Base-by-base conservation (phyloP, 1,140 invertebrate genomes). In the Cydia pomonella region DNA sequence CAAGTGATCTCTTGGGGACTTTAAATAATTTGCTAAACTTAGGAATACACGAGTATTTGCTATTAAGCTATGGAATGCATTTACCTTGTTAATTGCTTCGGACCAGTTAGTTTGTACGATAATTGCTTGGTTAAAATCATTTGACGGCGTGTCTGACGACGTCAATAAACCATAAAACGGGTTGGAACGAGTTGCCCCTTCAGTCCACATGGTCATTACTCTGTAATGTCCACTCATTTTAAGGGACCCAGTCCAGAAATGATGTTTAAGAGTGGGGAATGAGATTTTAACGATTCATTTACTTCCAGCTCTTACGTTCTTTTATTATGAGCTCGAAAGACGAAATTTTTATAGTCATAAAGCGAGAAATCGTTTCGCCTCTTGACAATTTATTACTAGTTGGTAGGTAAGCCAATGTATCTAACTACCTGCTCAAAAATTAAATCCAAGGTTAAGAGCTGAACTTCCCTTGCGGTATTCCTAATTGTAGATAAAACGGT, bases 271-370 rank as follows among this genome's bases (percentile, higher is more conserved):
- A 78, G 76, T 73, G 77, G 72, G 69, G 74, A 83, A 83, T 81
- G 80, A 79, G 82, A 80, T 80, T 83, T 83, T 81, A 83, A 81
- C 76, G 82, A 83, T 79, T 81, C 80, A 83, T 83, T 83, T 81
- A 75, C 72, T 78, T 72, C 44, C 72, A 76, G 75, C 41, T 27
- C 76, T 76, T 77, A 69, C 74, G 59, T 75, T 75, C 71, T 73
- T 78, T 73, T 77, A 76, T 82, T 82, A 78, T 79, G 74, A 64
- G 72, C 44, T 74, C 27, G 27, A 74, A 73, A 63, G 74, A 50
- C 63, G 77, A 62, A 78, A 64, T 76, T 78, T 78, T 78, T 38
- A 53, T 76, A 33, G 75, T 73, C 41, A 47, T 53, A 66, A 72
- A 62, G 71, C 59, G 66, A 75, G 27, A 71, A 41, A 44, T 75